A percentile compares a stretch with the other conserved stretches of the same genome.
Evolutionary conservation across 2,797 vertebrate species (phyloP).

Genomic region (Phalanger gymnotis): DNA sequence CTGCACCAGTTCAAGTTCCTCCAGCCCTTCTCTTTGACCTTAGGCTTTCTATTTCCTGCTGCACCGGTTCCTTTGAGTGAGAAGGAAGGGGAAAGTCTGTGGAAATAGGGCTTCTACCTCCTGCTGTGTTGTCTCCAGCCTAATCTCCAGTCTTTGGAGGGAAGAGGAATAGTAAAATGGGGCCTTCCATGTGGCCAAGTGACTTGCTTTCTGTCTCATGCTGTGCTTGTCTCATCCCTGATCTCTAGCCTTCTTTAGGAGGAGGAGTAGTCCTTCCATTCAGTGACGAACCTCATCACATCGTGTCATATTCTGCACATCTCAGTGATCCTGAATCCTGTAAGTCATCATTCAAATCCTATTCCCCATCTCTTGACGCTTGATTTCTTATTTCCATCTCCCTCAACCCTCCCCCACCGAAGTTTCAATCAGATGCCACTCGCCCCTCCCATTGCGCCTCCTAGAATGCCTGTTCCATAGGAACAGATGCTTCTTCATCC

Average conservation of each 20-base stretch:
- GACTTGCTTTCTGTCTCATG: background rate
- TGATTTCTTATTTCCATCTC: background rate
- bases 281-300: background rate
- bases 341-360: background rate
- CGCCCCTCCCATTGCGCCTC: too few species aligned
- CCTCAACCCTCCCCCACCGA: too few species aligned
- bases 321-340: background rate
- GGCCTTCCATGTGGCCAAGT: background rate
- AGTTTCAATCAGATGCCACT: background rate
- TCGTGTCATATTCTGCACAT: background rate
- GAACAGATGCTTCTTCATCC: too few species aligned
- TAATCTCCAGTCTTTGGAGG: too few species aligned
- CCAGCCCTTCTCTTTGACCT: background rate
- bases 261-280: background rate
- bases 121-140: too few species aligned
- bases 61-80: background rate
- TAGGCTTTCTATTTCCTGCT: background rate
- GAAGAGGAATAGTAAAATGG: background rate
- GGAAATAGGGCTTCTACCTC: too few species aligned
- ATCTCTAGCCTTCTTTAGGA: background rate
- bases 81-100: background rate
- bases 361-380: background rate
- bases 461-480: too few species aligned
- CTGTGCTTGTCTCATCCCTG: background rate
- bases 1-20: background rate